These are phyloP conservation scores for Rhogogaster chlorosoma DNA, from an alignment of 2,888 invertebrate genomes.

Conservation along the genomic window DNA sequence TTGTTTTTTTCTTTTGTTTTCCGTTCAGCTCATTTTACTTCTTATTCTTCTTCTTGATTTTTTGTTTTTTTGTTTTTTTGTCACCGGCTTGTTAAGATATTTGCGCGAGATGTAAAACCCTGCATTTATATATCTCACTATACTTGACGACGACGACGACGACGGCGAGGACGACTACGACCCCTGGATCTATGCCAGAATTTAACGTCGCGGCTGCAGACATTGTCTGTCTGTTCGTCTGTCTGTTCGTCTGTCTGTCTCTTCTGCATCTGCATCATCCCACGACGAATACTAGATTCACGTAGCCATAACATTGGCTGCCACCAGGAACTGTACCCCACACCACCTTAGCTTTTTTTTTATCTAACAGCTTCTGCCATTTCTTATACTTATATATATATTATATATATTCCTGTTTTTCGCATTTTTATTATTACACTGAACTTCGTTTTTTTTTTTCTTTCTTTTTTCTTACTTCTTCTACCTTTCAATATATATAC, in stretches of 20 bases:
- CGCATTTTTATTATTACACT: no score
- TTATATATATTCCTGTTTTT: neutral
- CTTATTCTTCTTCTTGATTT: neutral
- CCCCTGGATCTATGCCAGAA: conserved; percentile 13
- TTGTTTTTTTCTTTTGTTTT: neutral
- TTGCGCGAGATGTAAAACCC: neutral
- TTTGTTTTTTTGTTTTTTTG: neutral
- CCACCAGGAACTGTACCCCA: neutral
- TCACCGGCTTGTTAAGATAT: neutral
- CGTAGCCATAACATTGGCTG: conserved; percentile 1
- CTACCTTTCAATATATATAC: no score
- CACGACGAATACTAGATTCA: neutral
- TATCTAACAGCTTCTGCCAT: neutral
- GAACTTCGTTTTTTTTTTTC: no score
- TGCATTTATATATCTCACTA: neutral
- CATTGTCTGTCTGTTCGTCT: conserved; percentile 2
- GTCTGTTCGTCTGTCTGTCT: neutral
- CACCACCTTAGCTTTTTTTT: neutral
- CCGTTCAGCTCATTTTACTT: no score
- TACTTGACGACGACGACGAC: neutral
- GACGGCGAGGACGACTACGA: neutral
- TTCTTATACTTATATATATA: neutral
- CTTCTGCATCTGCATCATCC: neutral
- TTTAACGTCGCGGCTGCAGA: neutral
- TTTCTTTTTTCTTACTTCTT: no score